phyloP scores from a whole-genome alignment of 2,888 invertebrate genomes.

The Ischnura elegans region DNA sequence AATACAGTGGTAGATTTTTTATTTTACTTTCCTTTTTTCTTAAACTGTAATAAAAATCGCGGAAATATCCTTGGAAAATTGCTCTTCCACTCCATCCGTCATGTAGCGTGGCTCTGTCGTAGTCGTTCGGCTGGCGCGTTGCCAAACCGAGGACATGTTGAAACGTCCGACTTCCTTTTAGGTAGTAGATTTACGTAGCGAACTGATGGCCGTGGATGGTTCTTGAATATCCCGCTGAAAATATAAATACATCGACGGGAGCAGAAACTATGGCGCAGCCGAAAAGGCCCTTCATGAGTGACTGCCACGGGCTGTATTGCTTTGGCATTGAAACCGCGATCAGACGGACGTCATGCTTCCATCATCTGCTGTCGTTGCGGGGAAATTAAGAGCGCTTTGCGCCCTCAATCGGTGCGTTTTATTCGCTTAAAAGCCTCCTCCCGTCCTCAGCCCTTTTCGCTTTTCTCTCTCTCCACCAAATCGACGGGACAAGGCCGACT shows the following conservation, averaged over 20 bases:
- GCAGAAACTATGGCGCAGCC: not conserved
- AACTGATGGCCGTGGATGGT: not conserved
- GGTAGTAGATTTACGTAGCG: not conserved
- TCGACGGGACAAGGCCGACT: slow-evolving; percentile 7
- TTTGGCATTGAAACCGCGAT: not conserved
- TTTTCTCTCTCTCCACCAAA: not conserved
- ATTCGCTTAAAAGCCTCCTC: slow-evolving; percentile 16
- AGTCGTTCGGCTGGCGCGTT: not conserved
- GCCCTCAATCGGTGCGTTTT: not conserved
- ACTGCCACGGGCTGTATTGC: not conserved
- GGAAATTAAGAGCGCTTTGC: not conserved
- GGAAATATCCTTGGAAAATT: not conserved
- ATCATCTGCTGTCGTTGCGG: slow-evolving; percentile 16
- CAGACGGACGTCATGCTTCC: not conserved
- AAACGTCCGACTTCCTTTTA: not conserved
- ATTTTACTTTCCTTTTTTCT: not conserved
- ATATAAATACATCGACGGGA: not conserved
- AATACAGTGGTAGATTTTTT: too few relatives aligned
- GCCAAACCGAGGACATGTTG: slow-evolving; percentile 26
- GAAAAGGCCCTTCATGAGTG: not conserved
- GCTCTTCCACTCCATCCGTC: not conserved
- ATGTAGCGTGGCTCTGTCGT: not conserved
- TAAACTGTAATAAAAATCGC: not conserved
- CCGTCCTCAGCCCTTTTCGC: not conserved
- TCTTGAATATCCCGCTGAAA: slow-evolving; percentile 8